Evolutionary conservation across 2,113 vertebrate species (phyloP).

Genomic region (Chrysemys picta): DNA sequence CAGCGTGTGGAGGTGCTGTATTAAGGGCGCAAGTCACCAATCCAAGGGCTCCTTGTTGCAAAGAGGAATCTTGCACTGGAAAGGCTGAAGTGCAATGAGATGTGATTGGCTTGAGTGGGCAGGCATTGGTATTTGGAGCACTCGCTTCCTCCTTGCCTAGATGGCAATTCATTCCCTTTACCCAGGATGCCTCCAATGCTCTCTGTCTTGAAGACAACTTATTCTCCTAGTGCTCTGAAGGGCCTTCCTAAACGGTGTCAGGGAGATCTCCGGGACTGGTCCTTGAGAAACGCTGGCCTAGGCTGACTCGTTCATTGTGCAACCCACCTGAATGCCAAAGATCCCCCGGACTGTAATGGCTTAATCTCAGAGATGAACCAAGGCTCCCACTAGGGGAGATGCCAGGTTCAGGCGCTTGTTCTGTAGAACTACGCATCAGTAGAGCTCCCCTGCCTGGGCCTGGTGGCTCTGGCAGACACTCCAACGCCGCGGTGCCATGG

Average conservation of each 20-base stretch:
- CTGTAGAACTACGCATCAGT: background rate
- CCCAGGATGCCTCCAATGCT: rapidly evolving
- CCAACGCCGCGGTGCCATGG: rapidly evolving
- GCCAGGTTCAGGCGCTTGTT: background rate
- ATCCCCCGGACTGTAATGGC: background rate
- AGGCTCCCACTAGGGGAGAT: background rate
- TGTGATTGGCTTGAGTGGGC: background rate
- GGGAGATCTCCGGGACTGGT: too few species aligned
- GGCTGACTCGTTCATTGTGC: too few species aligned
- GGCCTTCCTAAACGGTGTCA: too few species aligned
- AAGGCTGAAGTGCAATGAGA: background rate
- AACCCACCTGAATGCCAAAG: too few species aligned
- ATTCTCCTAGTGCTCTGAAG: rapidly evolving
- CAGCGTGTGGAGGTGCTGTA: background rate
- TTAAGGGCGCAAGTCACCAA: background rate
- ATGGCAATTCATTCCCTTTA: rapidly evolving
- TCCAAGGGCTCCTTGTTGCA: background rate
- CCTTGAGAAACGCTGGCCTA: too few species aligned
- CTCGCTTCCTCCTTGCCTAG: rapidly evolving
- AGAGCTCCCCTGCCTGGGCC: background rate
- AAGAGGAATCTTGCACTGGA: background rate
- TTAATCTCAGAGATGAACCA: background rate
- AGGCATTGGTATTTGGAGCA: background rate
- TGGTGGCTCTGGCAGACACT: rapidly evolving
- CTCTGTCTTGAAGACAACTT: background rate